Conservation (phyloP, 2,113 vertebrate species). For the Paraplagusia blochii region DNA sequence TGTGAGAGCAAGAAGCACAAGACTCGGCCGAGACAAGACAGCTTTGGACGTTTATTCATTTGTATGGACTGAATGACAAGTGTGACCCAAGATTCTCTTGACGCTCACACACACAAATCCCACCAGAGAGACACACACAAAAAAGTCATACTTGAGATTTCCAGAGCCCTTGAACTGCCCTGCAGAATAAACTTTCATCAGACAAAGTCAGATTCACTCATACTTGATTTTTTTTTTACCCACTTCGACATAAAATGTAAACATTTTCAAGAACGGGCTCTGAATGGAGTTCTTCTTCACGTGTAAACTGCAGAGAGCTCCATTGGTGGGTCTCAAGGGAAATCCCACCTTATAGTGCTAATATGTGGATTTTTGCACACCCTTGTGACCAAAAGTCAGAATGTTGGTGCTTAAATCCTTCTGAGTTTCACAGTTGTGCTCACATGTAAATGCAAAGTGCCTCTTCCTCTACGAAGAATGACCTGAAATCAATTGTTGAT, state of each 20-base stretch:
- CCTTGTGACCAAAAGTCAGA: constrained; percentile 54
- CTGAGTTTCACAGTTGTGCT: constrained; percentile 58
- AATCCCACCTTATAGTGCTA: constrained; percentile 40
- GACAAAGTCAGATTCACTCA: constrained; percentile 43
- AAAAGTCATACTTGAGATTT: constrained; percentile 39
- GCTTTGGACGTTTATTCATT: constrained; percentile 75
- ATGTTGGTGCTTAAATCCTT: constrained; percentile 44
- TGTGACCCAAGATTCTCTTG: constrained; percentile 58
- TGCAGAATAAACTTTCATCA: constrained; percentile 36
- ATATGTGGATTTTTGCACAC: constrained; percentile 51
- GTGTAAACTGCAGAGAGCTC: constrained; percentile 43
- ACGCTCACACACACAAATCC: constrained; percentile 51
- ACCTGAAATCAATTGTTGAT: constrained; percentile 32
- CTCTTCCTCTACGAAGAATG: constrained; percentile 10
- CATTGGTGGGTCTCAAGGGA: background rate
- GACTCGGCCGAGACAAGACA: constrained; percentile 41
- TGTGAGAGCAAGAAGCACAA: constrained; percentile 4
- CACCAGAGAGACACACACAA: constrained; percentile 71
- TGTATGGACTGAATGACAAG: constrained; percentile 68
- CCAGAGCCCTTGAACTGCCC: constrained; percentile 65
- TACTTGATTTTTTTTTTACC: constrained; percentile 21
- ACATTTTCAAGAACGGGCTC: constrained; percentile 45
- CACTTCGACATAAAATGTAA: constrained; percentile 60
- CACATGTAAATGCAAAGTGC: constrained; percentile 38
- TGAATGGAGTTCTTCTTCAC: constrained; percentile 26